Conservation (phyloP, 2,113 vertebrate genomes). For the Cnemophilus loriae region DNA sequence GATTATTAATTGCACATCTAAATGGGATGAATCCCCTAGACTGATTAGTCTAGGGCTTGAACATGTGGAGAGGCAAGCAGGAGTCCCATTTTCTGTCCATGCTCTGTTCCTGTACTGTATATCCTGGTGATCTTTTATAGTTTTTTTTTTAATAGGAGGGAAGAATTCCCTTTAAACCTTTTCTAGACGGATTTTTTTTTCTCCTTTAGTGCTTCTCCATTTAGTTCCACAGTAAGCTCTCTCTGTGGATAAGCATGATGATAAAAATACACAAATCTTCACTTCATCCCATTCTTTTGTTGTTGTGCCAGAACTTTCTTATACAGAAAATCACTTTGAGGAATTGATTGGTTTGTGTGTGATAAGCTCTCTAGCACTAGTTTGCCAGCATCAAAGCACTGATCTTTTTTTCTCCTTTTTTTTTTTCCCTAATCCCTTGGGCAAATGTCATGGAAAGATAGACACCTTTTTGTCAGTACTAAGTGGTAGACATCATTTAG, state of each 20-base stretch:
- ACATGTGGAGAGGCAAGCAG: not conserved
- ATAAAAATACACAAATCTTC: constrained; percentile 3
- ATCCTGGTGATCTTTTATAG: not conserved
- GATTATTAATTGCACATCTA: not conserved
- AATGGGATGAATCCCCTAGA: not conserved
- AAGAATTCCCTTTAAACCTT: not conserved
- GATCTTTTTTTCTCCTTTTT: not conserved
- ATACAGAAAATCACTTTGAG: not conserved
- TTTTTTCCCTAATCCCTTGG: not conserved
- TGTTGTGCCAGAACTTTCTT: constrained; percentile 12
- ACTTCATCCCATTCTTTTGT: not conserved
- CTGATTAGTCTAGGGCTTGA: not conserved
- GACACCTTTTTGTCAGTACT: not conserved
- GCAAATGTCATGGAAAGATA: not conserved
- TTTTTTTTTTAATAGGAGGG: not conserved
- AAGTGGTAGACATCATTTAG: not conserved
- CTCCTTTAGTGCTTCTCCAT: not conserved
- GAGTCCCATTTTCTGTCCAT: not conserved
- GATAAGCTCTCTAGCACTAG: not conserved
- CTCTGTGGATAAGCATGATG: not conserved
- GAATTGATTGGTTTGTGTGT: not conserved
- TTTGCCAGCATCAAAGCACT: not conserved
- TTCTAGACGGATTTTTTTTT: not conserved
- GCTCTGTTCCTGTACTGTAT: not conserved
- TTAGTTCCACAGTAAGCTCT: not conserved